Evolutionary conservation across 1,140 invertebrate species (phyloP).

Genomic region (Macrobrachium nipponense): DNA sequence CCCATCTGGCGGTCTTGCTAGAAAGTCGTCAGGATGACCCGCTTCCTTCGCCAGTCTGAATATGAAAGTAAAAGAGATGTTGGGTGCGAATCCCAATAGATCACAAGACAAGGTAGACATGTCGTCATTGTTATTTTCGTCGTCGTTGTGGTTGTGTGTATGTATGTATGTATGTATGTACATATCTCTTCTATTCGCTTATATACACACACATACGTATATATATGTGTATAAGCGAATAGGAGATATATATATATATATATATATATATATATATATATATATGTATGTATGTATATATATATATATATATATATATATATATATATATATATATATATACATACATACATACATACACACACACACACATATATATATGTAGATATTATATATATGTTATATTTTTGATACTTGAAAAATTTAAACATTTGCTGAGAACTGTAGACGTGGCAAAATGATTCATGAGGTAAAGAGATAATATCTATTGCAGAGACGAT

Average conservation of each 20-base stretch:
- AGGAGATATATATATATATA: conserved; percentile 13
- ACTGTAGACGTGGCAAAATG: too few relatives aligned
- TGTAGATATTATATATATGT: conserved; percentile 1
- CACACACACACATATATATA: not conserved
- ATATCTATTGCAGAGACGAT: too few relatives aligned
- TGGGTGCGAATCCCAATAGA: not conserved
- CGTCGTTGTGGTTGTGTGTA: not conserved
- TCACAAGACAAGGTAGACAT: not conserved
- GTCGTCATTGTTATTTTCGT: not conserved
- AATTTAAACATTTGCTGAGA: too few relatives aligned
- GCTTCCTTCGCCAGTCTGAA: too few relatives aligned
- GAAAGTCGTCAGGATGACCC: too few relatives aligned
- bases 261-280: conserved; percentile 37
- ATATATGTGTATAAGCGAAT: conserved; percentile 13
- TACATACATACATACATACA: not conserved
- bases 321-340: conserved; percentile 7
- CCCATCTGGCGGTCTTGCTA: too few relatives aligned
- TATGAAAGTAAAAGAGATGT: too few relatives aligned
- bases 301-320: not conserved
- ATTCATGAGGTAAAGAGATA: too few relatives aligned
- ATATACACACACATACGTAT: not conserved
- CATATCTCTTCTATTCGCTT: not conserved
- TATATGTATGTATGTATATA: conserved; percentile 22
- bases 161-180: not conserved
- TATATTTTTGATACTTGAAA: too few relatives aligned